Conservation (phyloP, 2,888 invertebrate genomes). For the Augochlorella aurata region DNA sequence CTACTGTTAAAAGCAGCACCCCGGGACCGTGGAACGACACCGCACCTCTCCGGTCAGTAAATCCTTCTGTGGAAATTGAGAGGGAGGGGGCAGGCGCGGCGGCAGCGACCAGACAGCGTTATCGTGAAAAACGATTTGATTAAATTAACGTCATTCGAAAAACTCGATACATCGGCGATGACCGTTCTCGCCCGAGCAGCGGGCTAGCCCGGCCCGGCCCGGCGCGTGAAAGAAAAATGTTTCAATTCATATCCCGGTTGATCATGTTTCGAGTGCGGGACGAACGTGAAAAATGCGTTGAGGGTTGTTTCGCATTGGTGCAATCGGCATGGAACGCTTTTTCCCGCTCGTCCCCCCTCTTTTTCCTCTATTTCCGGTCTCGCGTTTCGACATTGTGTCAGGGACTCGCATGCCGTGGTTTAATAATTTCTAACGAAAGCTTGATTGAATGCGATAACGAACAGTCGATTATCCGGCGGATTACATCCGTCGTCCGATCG, state of each 20-base stretch:
- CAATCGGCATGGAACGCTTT: background rate
- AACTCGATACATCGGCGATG: background rate
- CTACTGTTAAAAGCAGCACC: background rate
- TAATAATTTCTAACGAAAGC: background rate
- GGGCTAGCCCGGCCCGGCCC: background rate
- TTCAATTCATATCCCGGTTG: slow-evolving; percentile 5
- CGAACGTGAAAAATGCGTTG: slow-evolving; percentile 1
- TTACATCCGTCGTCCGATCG: background rate
- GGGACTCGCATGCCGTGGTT: background rate
- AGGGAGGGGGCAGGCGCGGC: background rate
- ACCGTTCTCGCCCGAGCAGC: background rate
- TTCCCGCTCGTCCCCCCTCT: too few relatives aligned
- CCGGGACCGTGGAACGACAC: background rate
- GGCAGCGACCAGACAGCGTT: background rate
- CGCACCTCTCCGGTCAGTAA: background rate
- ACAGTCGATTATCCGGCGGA: background rate
- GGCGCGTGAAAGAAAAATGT: background rate
- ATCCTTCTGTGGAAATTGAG: background rate
- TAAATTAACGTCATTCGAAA: slow-evolving; percentile 12
- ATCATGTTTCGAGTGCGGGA: background rate
- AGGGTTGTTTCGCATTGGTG: background rate
- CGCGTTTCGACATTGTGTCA: background rate
- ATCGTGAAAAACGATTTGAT: slow-evolving; percentile 9
- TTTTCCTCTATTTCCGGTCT: background rate
- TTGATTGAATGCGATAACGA: background rate